A percentile compares a stretch with the other conserved stretches of the same genome.
Evolutionary conservation across 2,888 invertebrate genomes (phyloP).

Genomic region (Hemistola chrysoprasaria): DNA sequence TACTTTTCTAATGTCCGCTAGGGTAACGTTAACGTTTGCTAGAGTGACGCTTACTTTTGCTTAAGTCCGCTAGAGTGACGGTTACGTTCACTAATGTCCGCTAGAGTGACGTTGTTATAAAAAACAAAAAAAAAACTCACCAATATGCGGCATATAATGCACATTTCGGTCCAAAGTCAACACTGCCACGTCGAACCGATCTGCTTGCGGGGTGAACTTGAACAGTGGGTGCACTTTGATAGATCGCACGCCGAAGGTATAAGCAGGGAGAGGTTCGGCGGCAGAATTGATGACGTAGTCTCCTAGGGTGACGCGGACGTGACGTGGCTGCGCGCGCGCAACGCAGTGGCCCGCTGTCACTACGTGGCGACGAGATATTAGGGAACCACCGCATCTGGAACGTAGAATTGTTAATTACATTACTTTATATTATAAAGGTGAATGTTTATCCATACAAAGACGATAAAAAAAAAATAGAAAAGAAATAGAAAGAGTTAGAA

Average conservation of each 20-base stretch:
- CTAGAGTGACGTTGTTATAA: too few relatives aligned
- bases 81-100: too few relatives aligned
- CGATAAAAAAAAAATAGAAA: too few relatives aligned
- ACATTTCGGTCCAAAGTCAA: constrained; percentile 92
- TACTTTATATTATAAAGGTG: too few relatives aligned
- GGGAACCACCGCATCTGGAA: constrained; percentile 93
- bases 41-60: too few relatives aligned
- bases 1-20: too few relatives aligned
- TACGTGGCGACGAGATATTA: constrained; percentile 94
- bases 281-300: constrained; percentile 98
- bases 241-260: constrained; percentile 94
- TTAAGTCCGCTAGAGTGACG: too few relatives aligned
- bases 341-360: constrained; percentile 98
- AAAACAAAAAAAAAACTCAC: constrained; percentile 56
- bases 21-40: too few relatives aligned
- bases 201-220: constrained; percentile 94
- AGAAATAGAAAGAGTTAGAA: too few relatives aligned
- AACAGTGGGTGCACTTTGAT: constrained; percentile 89
- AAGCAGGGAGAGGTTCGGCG: constrained; percentile 94
- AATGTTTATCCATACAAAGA: too few relatives aligned
- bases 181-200: constrained; percentile 95
- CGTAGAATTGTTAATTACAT: neutral
- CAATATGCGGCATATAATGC: constrained; percentile 94
- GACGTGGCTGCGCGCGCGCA: constrained; percentile 93
- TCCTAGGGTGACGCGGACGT: constrained; percentile 95